Evolutionary conservation across 2,113 vertebrate genomes (phyloP).

Genomic region (Callaeas wilsoni): DNA sequence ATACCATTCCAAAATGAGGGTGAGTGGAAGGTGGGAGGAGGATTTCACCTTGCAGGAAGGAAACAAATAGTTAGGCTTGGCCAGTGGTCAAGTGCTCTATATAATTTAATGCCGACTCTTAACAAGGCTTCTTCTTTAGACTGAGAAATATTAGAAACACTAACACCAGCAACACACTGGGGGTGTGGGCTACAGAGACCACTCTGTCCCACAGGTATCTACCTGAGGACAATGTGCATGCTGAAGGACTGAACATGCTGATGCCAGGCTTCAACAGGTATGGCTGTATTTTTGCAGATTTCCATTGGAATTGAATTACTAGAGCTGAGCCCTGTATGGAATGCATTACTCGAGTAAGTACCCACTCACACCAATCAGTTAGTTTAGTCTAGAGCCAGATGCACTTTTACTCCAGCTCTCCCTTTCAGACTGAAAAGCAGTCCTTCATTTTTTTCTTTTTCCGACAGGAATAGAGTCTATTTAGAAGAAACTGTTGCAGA

Average conservation of each 20-base stretch:
- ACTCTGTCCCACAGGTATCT: neutral
- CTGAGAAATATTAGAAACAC: neutral
- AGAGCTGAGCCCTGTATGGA: neutral
- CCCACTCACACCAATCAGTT: neutral
- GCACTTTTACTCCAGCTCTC: neutral
- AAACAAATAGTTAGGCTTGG: neutral
- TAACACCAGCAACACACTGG: neutral
- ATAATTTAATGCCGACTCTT: neutral
- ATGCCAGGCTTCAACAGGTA: neutral
- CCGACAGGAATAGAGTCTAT: neutral
- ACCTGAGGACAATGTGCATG: rapidly evolving
- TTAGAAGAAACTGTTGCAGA: neutral
- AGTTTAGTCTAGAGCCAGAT: neutral
- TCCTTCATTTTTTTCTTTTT: neutral
- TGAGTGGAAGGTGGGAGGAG: neutral
- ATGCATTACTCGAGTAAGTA: neutral
- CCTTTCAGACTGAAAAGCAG: neutral
- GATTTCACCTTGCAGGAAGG: neutral
- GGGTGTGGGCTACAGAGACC: rapidly evolving
- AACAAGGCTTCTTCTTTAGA: neutral
- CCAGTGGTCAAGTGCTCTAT: neutral
- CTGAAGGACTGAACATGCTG: neutral
- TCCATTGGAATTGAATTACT: neutral
- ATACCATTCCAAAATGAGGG: neutral
- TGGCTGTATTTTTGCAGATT: neutral